Conservation (phyloP, 2,113 vertebrate genomes). For the Indicator maculatus region DNA sequence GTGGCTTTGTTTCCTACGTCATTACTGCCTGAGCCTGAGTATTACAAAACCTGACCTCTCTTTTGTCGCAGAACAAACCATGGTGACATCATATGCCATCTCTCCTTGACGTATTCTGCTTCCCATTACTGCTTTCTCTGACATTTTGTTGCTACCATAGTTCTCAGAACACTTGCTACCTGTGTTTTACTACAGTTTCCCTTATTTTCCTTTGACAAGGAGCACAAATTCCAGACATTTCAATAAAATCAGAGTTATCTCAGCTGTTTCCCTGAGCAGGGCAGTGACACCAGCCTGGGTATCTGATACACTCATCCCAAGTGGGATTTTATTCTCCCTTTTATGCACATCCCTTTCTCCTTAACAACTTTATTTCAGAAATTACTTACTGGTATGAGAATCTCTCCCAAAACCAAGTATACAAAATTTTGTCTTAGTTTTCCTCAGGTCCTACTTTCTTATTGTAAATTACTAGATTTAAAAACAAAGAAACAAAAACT, state of each 20-base stretch:
- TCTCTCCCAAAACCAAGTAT: background rate
- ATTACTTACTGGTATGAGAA: background rate
- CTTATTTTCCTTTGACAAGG: background rate
- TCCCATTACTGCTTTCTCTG: background rate
- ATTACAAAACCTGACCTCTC: background rate
- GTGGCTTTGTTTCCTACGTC: conserved; percentile 34
- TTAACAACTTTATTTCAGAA: background rate
- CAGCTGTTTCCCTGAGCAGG: background rate
- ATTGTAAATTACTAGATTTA: background rate
- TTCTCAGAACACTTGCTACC: background rate
- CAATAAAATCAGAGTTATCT: background rate
- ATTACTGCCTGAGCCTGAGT: conserved; percentile 32
- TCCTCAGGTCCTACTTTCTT: background rate
- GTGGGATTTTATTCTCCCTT: background rate
- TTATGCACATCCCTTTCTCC: background rate
- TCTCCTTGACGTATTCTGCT: background rate
- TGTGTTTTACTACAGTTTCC: background rate
- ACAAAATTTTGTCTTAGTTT: background rate
- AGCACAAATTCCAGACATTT: background rate
- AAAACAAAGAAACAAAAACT: background rate
- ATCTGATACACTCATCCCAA: background rate
- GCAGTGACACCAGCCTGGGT: background rate
- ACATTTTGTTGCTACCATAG: background rate
- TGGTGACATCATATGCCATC: background rate
- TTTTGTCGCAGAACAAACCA: background rate